These are phyloP conservation scores for Machimus rusticus DNA, from an alignment of 2,888 invertebrate species.

Conservation along the genomic window DNA sequence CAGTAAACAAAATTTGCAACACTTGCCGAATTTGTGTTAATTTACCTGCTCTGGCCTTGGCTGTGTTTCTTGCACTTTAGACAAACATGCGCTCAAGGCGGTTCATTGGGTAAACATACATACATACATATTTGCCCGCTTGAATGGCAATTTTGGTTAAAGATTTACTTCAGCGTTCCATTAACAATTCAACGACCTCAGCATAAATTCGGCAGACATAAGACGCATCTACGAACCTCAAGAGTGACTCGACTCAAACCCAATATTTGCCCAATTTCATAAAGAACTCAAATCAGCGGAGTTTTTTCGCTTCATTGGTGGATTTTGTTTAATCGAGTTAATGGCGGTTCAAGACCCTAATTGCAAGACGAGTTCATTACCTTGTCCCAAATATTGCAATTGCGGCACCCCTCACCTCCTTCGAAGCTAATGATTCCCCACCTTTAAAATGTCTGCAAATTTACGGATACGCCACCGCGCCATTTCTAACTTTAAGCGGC, in stretches of 20 bases:
- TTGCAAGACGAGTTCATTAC: neutral
- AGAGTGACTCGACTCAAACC: neutral
- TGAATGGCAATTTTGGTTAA: conserved; percentile 2
- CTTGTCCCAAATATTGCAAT: neutral
- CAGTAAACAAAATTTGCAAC: neutral
- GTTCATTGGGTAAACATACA: neutral
- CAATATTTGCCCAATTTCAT: conserved; percentile 25
- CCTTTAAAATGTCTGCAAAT: neutral
- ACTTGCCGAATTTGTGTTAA: neutral
- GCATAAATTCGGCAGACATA: neutral
- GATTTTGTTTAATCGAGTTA: conserved; percentile 31
- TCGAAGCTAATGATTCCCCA: neutral
- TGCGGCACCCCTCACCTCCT: neutral
- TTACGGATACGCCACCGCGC: neutral
- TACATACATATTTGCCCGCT: conserved; percentile 9
- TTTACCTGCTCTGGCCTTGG: neutral
- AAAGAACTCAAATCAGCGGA: neutral
- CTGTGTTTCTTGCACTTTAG: neutral
- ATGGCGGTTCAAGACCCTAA: neutral
- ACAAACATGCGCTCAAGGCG: neutral
- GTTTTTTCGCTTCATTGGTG: conserved; percentile 7
- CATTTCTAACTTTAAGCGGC: conserved; percentile 2
- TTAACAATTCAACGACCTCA: neutral
- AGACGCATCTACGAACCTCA: neutral
- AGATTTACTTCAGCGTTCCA: neutral